Conservation (phyloP, 2,888 invertebrate species). For the Muscina levida region DNA sequence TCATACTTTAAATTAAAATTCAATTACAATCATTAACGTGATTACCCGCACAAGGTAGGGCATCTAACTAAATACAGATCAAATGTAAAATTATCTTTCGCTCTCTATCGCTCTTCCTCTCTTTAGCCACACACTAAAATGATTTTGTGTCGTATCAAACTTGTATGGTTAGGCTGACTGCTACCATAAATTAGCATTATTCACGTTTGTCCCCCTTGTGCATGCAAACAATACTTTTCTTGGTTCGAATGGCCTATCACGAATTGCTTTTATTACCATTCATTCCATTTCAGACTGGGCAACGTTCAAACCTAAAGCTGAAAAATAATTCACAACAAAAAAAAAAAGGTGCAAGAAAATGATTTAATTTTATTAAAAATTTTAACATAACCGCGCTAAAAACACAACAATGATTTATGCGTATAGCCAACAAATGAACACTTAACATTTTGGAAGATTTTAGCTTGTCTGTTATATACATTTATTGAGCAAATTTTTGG, state of each 20-base stretch:
- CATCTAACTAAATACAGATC: too few relatives aligned
- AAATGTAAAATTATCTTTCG: too few relatives aligned
- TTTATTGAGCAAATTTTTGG: neutral
- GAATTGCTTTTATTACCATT: conserved; percentile 25
- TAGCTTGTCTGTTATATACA: neutral
- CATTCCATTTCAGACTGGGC: conserved; percentile 12
- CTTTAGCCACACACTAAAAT: too few relatives aligned
- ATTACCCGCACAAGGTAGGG: too few relatives aligned
- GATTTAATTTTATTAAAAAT: conserved; percentile 24
- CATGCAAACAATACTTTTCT: neutral
- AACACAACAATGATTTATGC: neutral
- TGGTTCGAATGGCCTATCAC: conserved; percentile 25
- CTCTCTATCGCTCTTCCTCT: too few relatives aligned
- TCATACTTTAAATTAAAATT: too few relatives aligned
- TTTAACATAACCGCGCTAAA: too few relatives aligned
- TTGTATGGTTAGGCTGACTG: conserved; percentile 36
- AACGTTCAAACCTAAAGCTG: too few relatives aligned
- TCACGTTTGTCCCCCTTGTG: conserved; percentile 43
- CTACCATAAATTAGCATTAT: conserved; percentile 51
- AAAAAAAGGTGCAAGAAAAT: conserved; percentile 16
- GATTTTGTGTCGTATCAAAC: conserved; percentile 25
- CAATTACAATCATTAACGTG: neutral
- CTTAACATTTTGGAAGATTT: conserved; percentile 11
- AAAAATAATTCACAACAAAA: neutral
- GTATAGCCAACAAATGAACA: conserved; percentile 5